Conservation (phyloP, 92 coral and sea anemone species). For the Umimayanthus chanpuru region DNA sequence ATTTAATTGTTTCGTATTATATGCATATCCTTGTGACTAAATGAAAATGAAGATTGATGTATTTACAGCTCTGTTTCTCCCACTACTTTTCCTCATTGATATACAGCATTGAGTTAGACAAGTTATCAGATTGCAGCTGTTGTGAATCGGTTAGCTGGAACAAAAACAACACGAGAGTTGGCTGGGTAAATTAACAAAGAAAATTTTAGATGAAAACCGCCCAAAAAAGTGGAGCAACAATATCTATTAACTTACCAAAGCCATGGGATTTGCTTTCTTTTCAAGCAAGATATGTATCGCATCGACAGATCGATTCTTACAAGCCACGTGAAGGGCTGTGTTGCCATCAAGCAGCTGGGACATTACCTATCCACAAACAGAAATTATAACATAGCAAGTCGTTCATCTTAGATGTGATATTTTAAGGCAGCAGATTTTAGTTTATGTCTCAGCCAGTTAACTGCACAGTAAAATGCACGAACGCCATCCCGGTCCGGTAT, state of each 20-base stretch:
- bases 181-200: too few species aligned
- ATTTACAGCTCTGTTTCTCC: neutral
- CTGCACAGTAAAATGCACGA: too few species aligned
- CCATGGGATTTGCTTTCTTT: neutral
- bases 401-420: too few species aligned
- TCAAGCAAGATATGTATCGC: conserved; percentile 8
- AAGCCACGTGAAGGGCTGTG: conserved; percentile 9
- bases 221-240: neutral
- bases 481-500: too few species aligned
- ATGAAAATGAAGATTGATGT: too few species aligned
- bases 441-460: too few species aligned
- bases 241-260: neutral
- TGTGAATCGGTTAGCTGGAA: neutral
- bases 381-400: neutral
- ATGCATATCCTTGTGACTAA: neutral
- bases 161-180: neutral
- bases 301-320: conserved; percentile 3
- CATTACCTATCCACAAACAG: neutral
- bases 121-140: too few species aligned
- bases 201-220: too few species aligned
- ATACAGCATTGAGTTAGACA: neutral
- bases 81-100: neutral
- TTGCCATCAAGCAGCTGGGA: neutral
- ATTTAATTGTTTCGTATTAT: too few species aligned
- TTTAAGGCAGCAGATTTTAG: too few species aligned